Evolutionary conservation across 2,888 invertebrate genomes (phyloP).

Genomic region (Philereme vetulata): DNA sequence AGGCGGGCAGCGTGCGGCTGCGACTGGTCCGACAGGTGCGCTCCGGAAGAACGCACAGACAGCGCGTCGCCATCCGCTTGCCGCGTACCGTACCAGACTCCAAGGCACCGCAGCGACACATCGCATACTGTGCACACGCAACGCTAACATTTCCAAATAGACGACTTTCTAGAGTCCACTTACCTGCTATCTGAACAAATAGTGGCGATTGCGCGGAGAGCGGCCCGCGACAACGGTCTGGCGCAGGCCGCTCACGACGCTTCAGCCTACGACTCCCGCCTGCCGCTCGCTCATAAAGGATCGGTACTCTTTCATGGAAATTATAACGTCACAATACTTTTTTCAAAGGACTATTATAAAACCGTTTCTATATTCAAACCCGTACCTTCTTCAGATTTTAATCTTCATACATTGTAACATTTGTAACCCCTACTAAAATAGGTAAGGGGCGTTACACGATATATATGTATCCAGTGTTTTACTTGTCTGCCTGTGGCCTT

Average conservation of each 20-base stretch:
- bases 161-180: slow-evolving; percentile 76
- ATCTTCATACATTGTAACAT: too few relatives aligned
- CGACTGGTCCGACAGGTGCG: slow-evolving; percentile 82
- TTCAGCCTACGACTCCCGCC: slow-evolving; percentile 21
- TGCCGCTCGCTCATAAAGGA: neutral
- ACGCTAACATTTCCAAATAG: slow-evolving; percentile 79
- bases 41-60: slow-evolving; percentile 79
- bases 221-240: slow-evolving; percentile 49
- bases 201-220: slow-evolving; percentile 50
- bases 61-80: slow-evolving; percentile 79
- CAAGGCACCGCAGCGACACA: slow-evolving; percentile 78
- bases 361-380: too few relatives aligned
- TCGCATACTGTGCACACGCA: slow-evolving; percentile 71
- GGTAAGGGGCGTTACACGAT: too few relatives aligned
- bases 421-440: too few relatives aligned
- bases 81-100: slow-evolving; percentile 74
- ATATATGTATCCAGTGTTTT: too few relatives aligned
- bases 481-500: too few relatives aligned
- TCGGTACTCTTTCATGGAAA: neutral
- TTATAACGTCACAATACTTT: neutral
- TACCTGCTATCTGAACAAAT: slow-evolving; percentile 67
- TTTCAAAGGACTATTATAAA: too few relatives aligned
- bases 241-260: slow-evolving; percentile 26
- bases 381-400: too few relatives aligned
- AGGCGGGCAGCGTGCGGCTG: slow-evolving; percentile 78